Evolutionary conservation across 2,888 invertebrate species (phyloP).

Genomic region (Caenorhabditis sp.): DNA sequence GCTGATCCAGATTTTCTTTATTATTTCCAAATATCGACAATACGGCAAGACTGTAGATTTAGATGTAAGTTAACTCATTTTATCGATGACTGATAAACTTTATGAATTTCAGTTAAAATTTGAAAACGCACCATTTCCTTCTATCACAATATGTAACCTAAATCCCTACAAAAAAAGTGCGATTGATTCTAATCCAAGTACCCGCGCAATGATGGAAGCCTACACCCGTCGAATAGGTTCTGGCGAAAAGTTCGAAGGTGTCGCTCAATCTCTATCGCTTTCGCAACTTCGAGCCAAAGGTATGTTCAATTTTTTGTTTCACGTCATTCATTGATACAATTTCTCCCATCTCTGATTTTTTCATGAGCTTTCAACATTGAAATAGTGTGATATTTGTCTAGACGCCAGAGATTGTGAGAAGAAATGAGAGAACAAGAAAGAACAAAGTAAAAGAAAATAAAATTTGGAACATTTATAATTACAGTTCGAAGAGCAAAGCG

Average conservation of each 20-base stretch:
- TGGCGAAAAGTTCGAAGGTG: slow-evolving; percentile 62
- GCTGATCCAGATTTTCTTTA: slow-evolving; percentile 59
- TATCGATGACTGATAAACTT: no score
- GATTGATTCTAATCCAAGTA: slow-evolving; percentile 61
- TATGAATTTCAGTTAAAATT: slow-evolving; percentile 67
- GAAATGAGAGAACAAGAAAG: not conserved
- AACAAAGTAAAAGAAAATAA: not conserved
- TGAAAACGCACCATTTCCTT: slow-evolving; percentile 70
- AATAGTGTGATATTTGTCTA: not conserved
- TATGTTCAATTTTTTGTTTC: not conserved
- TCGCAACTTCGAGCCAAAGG: slow-evolving; percentile 32
- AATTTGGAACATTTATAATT: no score
- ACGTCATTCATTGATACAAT: not conserved
- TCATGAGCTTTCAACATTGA: not conserved
- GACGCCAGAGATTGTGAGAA: no score
- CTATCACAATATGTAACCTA: slow-evolving; percentile 69
- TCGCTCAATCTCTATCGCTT: slow-evolving; percentile 48
- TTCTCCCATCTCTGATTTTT: not conserved
- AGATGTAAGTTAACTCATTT: slow-evolving; percentile 58
- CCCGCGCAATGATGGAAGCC: slow-evolving; percentile 66
- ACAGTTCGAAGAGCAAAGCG: slow-evolving; percentile 49
- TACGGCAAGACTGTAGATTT: slow-evolving; percentile 69
- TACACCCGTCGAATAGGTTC: slow-evolving; percentile 57
- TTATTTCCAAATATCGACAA: slow-evolving; percentile 61
- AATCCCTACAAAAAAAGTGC: slow-evolving; percentile 70